Evolutionary conservation across 2,888 invertebrate species (phyloP), one percentile per base, ranked within the genome.

Genomic region (Drosophila paramelanica): DNA sequence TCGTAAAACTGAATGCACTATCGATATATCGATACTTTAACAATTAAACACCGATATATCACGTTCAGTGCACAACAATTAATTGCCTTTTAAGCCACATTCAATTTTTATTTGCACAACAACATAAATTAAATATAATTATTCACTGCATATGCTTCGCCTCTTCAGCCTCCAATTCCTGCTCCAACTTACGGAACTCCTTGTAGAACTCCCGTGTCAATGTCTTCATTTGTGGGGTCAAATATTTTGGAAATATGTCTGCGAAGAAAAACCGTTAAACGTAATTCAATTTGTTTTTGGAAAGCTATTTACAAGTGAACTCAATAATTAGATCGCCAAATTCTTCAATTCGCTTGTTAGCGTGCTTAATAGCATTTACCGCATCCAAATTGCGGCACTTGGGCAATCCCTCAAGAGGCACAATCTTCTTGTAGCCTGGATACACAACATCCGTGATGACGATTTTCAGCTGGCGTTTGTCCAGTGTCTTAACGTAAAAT

Each of bases 351-450:
- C 45, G 43, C 39, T 85, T 76, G 94, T 46, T 93, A 93, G 81
- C 79, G 23, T 77, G 94, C 93, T 59, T 95, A 93, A 13, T 94
- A 92, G 60, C 95, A 17, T 52, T 77, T 4, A 75, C 87, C 0
- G 96, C 95, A 84, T 81, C 71, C 17, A 73, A 33, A 25, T 80
- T 76, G 41, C 94, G 94, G 2, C 94, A 93, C 59, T 95, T 90
- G 0, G 96, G 96, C 81, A 97, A 93, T 1, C 97, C 97, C 92
- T 97, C 97, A 7, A 94, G 94, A 56, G 94, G 93, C 0, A 97
- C 93, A 0, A 95, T 87, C 91, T 96, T 96, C 71, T 94, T 94
- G 80, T 95, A 96, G 1, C 93, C 94, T 0, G 96, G 95, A 25
- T 94, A 93, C 49, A 96, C 94, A 5, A 96, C 94, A 87, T 96